Evolutionary conservation across 2,888 invertebrate species (phyloP).

Genomic region (Tiliacea citrago): DNA sequence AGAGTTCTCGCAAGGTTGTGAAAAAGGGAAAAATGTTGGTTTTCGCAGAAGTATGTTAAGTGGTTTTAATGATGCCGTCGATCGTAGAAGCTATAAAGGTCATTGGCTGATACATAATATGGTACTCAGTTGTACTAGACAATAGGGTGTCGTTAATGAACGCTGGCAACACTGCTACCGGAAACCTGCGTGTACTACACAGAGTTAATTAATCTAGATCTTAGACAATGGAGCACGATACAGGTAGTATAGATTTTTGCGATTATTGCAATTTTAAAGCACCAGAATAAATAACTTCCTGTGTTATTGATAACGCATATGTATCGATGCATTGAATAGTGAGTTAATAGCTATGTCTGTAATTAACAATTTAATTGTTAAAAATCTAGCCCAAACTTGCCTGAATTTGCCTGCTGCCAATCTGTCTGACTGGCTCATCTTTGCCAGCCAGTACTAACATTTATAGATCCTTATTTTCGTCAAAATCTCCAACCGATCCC

Average conservation of each 20-base stretch:
- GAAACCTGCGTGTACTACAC: constrained; percentile 28
- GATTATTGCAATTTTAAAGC: constrained; percentile 18
- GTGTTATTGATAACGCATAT: constrained; percentile 29
- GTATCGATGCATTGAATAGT: constrained; percentile 31
- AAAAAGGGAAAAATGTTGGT: constrained; percentile 26
- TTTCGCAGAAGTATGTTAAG: constrained; percentile 52
- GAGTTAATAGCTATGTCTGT: neutral
- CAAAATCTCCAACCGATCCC: neutral
- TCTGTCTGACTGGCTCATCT: neutral
- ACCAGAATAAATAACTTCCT: constrained; percentile 36
- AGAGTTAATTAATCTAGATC: constrained; percentile 52
- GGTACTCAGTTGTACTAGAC: constrained; percentile 20
- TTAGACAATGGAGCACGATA: constrained; percentile 33
- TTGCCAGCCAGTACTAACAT: neutral
- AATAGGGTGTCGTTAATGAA: constrained; percentile 19
- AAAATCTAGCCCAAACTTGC: neutral
- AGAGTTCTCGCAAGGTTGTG: constrained; percentile 49
- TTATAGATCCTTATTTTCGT: neutral
- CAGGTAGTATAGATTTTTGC: constrained; percentile 31
- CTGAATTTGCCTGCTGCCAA: neutral
- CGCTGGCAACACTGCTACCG: constrained; percentile 37
- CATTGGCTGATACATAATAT: constrained; percentile 26
- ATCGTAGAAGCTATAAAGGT: constrained; percentile 36
- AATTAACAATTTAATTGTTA: neutral
- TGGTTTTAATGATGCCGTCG: constrained; percentile 12